Base-by-base conservation (phyloP, 2,113 vertebrate species). In the Nematolebias whitei region DNA sequence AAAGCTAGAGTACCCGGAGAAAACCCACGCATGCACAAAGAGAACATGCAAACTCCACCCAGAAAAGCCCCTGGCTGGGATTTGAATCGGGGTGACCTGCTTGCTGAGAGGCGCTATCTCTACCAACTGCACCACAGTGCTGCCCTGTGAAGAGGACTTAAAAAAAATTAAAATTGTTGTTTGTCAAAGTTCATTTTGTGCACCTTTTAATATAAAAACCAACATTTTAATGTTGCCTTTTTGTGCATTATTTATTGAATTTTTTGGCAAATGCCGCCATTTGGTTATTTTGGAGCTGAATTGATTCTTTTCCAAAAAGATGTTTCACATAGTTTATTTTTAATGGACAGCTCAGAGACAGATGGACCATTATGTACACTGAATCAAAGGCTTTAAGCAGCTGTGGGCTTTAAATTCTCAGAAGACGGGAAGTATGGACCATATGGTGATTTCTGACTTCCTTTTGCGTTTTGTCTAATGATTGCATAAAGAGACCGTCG, bases 381-480 rank as follows among this genome's bases (percentile, higher is more conserved):
- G 74, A 82, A 66, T 66, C 61, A 12, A 51, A 75, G 65, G 19
- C 67, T 76, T 57, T 55, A 66, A 63, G 65, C 77, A 86, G 75
- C 77, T 83, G 84, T 66, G 32, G 41, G 54, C 22, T 71, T 68
- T 40, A 12, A 68, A 84, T 75, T 67, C 79, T 73, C 49, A 38
- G 67, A 80, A 71, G 68, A 82, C 51, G 15, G 86, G 83, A 80
- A 79, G 71, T 68, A 73, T 71, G 74, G 76, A 80, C 85, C 85
- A 83, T 76, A 79, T 84, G 78, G 58, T 45, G 80, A 87, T 85
- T 86, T 87, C 71, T 81, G 71, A 86, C 84, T 82, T 86, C 79
- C 82, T 78, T 69, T 79, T 60, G 63, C 73, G 59, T 82, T 74
- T 80, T 80, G 70, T 80, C 74, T 74, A 69, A 80, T 86, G 84